phyloP scores from a whole-genome alignment of 2,113 vertebrate species.

The Maccullochella peelii region DNA sequence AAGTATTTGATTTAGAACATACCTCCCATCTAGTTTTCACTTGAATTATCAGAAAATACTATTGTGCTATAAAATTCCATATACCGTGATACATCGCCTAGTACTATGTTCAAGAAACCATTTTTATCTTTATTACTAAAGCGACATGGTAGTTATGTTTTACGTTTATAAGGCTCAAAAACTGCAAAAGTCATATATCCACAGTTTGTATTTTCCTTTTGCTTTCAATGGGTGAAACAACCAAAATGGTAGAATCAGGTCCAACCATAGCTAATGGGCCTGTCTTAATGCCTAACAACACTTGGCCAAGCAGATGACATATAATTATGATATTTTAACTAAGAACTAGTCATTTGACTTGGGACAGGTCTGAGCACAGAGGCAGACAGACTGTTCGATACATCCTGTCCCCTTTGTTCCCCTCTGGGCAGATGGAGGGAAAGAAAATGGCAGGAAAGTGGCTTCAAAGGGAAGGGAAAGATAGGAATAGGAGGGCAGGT shows the following conservation, averaged over 20 bases:
- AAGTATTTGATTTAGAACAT: not conserved
- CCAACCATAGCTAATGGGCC: not conserved
- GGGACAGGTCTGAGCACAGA: slow-evolving; percentile 7
- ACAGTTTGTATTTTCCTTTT: not conserved
- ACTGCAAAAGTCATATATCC: not conserved
- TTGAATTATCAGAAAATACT: not conserved
- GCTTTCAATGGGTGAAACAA: not conserved
- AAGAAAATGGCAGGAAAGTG: slow-evolving; percentile 36
- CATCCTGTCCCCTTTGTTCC: slow-evolving; percentile 12
- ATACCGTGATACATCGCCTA: not conserved
- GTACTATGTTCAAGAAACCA: not conserved
- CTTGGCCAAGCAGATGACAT: not conserved
- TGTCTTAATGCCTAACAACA: not conserved
- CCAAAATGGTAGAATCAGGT: not conserved
- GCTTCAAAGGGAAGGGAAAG: slow-evolving; percentile 41
- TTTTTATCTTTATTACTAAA: not conserved
- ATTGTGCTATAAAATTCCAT: not conserved
- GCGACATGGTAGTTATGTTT: too few species aligned
- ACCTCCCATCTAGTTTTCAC: not conserved
- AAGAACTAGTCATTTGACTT: slow-evolving; percentile 3
- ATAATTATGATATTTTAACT: not conserved
- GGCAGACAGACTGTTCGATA: not conserved
- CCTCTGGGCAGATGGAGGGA: slow-evolving; percentile 21
- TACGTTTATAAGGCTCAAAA: not conserved
- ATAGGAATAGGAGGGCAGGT: slow-evolving; percentile 23